Evolutionary conservation across 2,797 vertebrate species (phyloP).

Genomic region (Thripadectes ignobilis): DNA sequence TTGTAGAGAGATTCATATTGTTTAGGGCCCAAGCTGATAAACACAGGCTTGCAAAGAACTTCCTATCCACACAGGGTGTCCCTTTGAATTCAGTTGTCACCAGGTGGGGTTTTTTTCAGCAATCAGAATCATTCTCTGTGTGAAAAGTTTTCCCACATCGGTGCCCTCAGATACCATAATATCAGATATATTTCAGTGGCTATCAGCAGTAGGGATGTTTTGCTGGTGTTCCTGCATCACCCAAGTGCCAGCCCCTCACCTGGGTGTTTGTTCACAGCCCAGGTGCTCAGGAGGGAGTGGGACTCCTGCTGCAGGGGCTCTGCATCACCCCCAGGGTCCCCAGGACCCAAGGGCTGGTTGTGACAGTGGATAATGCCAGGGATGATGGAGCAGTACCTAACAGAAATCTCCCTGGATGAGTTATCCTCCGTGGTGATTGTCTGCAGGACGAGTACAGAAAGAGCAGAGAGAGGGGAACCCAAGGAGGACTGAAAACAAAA

Average conservation of each 20-base stretch:
- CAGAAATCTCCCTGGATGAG: neutral
- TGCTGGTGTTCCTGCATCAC: neutral
- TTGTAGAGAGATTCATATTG: neutral
- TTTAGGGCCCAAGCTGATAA: neutral
- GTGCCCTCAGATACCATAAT: neutral
- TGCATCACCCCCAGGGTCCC: neutral
- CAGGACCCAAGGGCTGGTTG: neutral
- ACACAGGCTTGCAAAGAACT: neutral
- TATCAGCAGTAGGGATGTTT: neutral
- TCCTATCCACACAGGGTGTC: neutral
- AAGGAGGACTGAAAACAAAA: neutral
- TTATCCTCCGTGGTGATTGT: accelerated
- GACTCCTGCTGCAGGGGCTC: neutral
- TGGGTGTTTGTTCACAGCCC: neutral
- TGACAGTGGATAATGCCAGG: neutral
- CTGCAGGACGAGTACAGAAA: neutral
- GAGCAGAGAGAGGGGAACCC: neutral
- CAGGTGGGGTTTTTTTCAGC: neutral
- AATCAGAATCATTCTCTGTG: neutral
- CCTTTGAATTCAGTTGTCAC: neutral
- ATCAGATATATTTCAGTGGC: neutral
- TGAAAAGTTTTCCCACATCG: neutral
- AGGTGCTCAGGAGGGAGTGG: neutral
- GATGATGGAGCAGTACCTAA: neutral
- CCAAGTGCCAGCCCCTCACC: neutral